Base-by-base conservation (phyloP, 2,888 invertebrate genomes). In the Apoderus coryli region DNA sequence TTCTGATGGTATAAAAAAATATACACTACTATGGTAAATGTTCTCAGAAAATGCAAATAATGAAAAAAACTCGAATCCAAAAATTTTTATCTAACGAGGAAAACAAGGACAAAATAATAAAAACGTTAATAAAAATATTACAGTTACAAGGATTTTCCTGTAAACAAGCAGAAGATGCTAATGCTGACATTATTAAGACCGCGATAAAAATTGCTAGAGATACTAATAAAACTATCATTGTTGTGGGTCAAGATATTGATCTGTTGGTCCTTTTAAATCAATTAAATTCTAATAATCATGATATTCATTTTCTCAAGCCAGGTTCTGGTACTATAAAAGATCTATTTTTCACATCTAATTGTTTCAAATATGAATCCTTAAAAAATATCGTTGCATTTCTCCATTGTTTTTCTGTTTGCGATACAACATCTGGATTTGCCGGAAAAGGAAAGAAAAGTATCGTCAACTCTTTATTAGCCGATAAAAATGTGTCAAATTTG, bases 181-280 rank as follows among this genome's bases (percentile, higher is more conserved):
- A 47, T 38, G 33, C 31, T 16, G 13, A 33, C 3, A 43, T 45
- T 16, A 36, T 46, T 33, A 37, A 36, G n/a, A 40, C 43, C 16
- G 32, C 41, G 27, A 41, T 44, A 26, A 36, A 44, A 28, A 33
- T 38, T 32, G 40, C 43, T 14, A 41, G 27, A 26, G 27, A 39
- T 36, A 40, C 32, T 30, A 38, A 42, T 31, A 37, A 38, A 37
- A 41, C 40, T 27, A 38, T 44, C 23, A 39, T 47, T 23, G 39
- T 44, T 40, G 44, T 44, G 33, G 41, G 45, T 14, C 34, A 44
- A 36, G 43, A 46, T 39, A 36, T 44, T 31, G 44, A 48, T 37
- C 36, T 46, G 29, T 38, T 47, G 23, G 43, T 47, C 25, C 35
- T 45, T 38, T 42, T 45, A 13, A 41, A 38, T 28, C 41, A 45